phyloP scores from a whole-genome alignment of 2,888 invertebrate genomes.

The Dicranocentrus wangi region DNA sequence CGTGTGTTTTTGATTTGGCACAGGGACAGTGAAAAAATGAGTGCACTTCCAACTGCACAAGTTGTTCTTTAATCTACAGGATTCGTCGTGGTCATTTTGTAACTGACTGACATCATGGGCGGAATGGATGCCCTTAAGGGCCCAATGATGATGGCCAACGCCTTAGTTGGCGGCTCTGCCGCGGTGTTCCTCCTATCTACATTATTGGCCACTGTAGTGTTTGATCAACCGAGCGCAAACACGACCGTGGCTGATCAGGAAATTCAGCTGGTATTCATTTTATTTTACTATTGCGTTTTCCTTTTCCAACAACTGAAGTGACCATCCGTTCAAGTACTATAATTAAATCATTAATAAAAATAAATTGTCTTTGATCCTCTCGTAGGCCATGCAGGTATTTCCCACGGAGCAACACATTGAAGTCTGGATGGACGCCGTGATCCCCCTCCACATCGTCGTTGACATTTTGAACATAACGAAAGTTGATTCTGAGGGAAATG shows the following conservation, averaged over 20 bases:
- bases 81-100: too few relatives aligned
- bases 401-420: slow-evolving; percentile 58
- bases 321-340: too few relatives aligned
- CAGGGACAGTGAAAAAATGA: too few relatives aligned
- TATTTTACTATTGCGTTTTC: not conserved
- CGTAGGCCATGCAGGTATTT: slow-evolving; percentile 58
- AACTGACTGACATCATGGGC: too few relatives aligned
- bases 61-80: too few relatives aligned
- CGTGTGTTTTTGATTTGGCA: too few relatives aligned
- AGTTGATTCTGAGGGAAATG: slow-evolving; percentile 50
- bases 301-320: not conserved
- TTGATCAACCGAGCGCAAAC: slow-evolving; percentile 57
- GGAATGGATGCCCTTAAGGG: slow-evolving; percentile 40
- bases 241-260: slow-evolving; percentile 58
- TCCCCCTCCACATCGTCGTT: slow-evolving; percentile 47
- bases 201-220: slow-evolving; percentile 63
- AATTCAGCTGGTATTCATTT: slow-evolving; percentile 58
- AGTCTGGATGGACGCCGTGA: slow-evolving; percentile 63
- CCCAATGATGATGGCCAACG: slow-evolving; percentile 59
- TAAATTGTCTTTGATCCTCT: not conserved
- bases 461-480: slow-evolving; percentile 65
- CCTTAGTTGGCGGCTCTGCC: slow-evolving; percentile 47
- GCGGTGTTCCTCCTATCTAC: slow-evolving; percentile 60
- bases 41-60: too few relatives aligned
- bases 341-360: too few relatives aligned